Evolutionary conservation across 2,797 vertebrate species (phyloP), one percentile per base, ranked within the genome.

Genomic region (Aplochiton taeniatus): DNA sequence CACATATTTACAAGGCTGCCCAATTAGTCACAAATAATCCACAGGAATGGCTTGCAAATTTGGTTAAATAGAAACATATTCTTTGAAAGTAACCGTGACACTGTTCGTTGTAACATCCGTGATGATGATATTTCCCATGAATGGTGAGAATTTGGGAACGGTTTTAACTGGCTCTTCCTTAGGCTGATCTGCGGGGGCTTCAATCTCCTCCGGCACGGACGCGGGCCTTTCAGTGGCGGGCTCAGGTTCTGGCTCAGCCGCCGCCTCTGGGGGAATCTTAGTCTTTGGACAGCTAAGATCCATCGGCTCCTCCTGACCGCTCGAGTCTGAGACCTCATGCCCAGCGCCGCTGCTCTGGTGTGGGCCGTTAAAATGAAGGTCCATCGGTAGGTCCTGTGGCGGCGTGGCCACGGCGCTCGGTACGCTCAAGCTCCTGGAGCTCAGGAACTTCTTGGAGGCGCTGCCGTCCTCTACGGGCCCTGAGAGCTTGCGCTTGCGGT

Each of bases 21-120:
- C 58, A 59, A 42, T 43, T 8, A 1, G 62, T 73, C 62, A 31
- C 31, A 31, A 43, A 63, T 41, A 61, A 31, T 58, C 63, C 68
- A 74, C 71, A 63, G 31, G 56, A 51, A 58, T 51, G 44, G 57
- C 8, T n/a, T 12, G 42, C 44, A 51, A 4, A 0, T 53, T 50
- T 55, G 41, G 57, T 89, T 81, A 98, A 87, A 95, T 94, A 11
- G 94, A 95, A 82, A 98, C 93, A 9, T 97, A 99, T 82, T 99
- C 97, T 92, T 98, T 98, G 90, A 98, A 98, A 63, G 97, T 99
- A 79, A 99, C 96, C 0, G 97, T 99, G 76, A 98, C 94, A 90
- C 97, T 98, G 92, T 99, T 98, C 18, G 97, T 95, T 0, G 97
- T 99, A 84, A 99, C 96, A 4, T 99, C 97, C 53, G 97, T 99